A percentile compares a stretch with the other conserved stretches of the same genome.
These are phyloP conservation scores for Ictalurus punctatus DNA, from an alignment of 2,113 vertebrate genomes.

Conservation along the genomic window DNA sequence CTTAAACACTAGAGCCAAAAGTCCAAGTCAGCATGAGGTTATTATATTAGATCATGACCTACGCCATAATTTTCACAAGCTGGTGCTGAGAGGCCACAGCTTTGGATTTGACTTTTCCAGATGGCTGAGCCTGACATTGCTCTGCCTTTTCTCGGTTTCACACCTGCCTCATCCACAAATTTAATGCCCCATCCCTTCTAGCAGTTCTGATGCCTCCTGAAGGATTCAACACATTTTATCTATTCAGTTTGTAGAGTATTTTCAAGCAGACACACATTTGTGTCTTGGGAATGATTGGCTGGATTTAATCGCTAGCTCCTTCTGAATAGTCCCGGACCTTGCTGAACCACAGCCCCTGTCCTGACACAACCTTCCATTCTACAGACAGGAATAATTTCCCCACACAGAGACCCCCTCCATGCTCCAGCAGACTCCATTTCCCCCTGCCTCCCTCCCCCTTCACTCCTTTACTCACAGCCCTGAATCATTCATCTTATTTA, in stretches of 20 bases:
- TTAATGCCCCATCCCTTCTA: conserved; percentile 22
- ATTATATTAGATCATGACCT: conserved; percentile 34
- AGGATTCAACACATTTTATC: not conserved
- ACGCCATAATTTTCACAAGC: conserved; percentile 39
- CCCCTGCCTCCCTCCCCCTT: conserved; percentile 3
- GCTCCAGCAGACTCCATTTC: conserved; percentile 7
- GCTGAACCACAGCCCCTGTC: not conserved
- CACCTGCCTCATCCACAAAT: conserved; percentile 29
- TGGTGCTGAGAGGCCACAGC: conserved; percentile 41
- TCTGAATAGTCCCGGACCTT: not conserved
- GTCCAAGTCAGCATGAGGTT: conserved; percentile 2
- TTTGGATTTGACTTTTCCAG: conserved; percentile 44
- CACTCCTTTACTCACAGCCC: conserved; percentile 30
- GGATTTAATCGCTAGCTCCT: not conserved
- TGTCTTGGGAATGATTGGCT: not conserved
- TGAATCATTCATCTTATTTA: conserved; percentile 55
- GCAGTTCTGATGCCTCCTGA: conserved; percentile 9
- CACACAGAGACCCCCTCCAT: conserved; percentile 2
- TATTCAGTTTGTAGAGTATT: not conserved
- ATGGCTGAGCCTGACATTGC: conserved; percentile 37
- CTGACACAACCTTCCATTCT: not conserved
- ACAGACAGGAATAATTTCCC: conserved; percentile 23
- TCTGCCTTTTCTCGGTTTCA: conserved; percentile 11
- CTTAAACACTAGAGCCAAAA: not conserved
- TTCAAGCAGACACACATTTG: conserved; percentile 21